A percentile compares a stretch with the other conserved stretches of the same genome.
Conservation (phyloP, 1,140 invertebrate genomes). For the Asobara japonica region DNA sequence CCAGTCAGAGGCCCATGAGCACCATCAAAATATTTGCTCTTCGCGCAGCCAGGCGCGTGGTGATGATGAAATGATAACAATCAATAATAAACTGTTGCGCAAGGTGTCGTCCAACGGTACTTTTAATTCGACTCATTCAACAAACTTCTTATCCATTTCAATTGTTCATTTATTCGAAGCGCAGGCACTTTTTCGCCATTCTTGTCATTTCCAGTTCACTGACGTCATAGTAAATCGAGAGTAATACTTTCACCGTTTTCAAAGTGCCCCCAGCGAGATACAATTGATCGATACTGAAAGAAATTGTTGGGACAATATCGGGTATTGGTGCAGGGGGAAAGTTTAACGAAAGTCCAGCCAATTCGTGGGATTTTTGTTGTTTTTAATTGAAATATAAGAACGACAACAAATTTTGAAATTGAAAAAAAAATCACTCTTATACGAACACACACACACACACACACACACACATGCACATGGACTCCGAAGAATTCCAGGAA, state of each 20-base stretch:
- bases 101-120: neutral
- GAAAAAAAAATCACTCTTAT: too few species aligned
- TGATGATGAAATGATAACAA: neutral
- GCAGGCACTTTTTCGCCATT: neutral
- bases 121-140: too few species aligned
- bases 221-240: neutral
- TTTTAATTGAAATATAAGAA: neutral
- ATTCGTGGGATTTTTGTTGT: neutral
- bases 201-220: neutral
- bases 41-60: neutral
- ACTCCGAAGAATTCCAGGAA: too few species aligned
- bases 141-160: neutral
- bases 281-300: conserved; percentile 1
- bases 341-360: neutral
- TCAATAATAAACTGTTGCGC: neutral
- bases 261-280: neutral
- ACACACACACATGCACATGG: too few species aligned
- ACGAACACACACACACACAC: too few species aligned
- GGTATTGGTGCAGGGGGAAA: conserved; percentile 12
- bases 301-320: neutral
- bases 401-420: conserved; percentile 1
- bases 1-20: neutral
- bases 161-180: neutral
- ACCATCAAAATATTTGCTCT: neutral
- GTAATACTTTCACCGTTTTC: neutral